Percentiles rank a stretch among this genome's conserved stretches.
Conservation (phyloP, 2,797 vertebrate genomes). For the Phalloptychus januarius region DNA sequence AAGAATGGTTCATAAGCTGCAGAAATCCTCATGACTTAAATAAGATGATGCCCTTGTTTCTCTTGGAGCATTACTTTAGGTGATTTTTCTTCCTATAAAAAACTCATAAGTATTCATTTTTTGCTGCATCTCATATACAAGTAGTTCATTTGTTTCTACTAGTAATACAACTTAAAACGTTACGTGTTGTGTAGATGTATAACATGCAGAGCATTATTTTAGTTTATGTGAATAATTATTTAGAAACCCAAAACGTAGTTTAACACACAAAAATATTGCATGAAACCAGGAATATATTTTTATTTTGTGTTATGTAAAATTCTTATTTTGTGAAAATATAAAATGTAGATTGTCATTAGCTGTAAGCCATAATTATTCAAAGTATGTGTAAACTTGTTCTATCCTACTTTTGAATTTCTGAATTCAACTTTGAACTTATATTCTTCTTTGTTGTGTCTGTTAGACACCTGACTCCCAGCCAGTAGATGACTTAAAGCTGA, state of each 20-base stretch:
- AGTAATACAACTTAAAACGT: not conserved
- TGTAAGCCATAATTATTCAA: not conserved
- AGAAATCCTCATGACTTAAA: slow-evolving; percentile 27
- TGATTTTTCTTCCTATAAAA: not conserved
- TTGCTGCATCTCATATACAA: not conserved
- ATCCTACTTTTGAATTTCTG: not conserved
- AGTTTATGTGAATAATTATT: not conserved
- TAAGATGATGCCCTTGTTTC: slow-evolving; percentile 10
- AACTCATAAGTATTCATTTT: too few species aligned
- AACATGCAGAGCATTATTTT: not conserved
- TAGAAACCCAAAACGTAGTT: not conserved
- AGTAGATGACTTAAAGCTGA: not conserved
- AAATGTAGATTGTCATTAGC: not conserved
- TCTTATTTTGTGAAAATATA: not conserved
- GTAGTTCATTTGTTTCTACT: not conserved
- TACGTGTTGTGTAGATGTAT: not conserved
- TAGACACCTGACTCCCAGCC: not conserved
- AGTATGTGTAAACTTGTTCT: not conserved
- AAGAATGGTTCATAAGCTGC: slow-evolving; percentile 14
- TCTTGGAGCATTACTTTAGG: not conserved
- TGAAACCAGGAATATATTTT: not conserved
- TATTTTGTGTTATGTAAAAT: not conserved
- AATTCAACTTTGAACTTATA: not conserved
- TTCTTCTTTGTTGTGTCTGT: not conserved
- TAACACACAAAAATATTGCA: not conserved